Base-by-base conservation (phyloP, 2,888 invertebrate species). In the Tanypteryx hageni region DNA sequence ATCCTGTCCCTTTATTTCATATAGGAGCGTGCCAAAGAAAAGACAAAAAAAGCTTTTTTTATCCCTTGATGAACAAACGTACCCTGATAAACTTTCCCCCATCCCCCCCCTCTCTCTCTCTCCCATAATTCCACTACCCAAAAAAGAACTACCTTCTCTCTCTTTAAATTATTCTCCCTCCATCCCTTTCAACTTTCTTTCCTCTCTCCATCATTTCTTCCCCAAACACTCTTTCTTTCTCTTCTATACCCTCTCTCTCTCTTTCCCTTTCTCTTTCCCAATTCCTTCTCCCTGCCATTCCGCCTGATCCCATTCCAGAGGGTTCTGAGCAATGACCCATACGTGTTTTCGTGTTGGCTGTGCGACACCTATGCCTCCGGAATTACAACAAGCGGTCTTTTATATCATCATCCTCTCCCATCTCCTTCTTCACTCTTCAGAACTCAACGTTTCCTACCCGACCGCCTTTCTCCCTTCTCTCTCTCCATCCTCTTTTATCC, bases 281-380 rank as follows among this genome's bases (percentile, higher is more conserved):
- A 9, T 13, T 22, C 22, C 27, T 4, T 76, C 22, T 57, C 57
- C n/a, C 57, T 14, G 18, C 68, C 76, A 27, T 44, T 22, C 27
- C 22, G 13, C 76, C 27, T 22, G 76, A 76, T 76, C 76, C 76
- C 27, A 76, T 76, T 76, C 76, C 76, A 9, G 8, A 85, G 59
- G 57, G 57, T 22, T 58, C 58, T 58, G 59, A 59, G 27, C 57
- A 59, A 57, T 58, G 59, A 57, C 58, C 85, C 58, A 56, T 27
- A 58, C 59, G 22, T 59, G 84, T 59, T 59, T n/a, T n/a, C 76
- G 76, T n/a, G 76, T 76, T 76, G 76, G 76, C 76, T 76, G 76
- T 76, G 76, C 76, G 76, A 76, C 76, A 58, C 22, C 85, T 85
- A 27, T 56, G 57, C 85, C 85, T 58, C 27, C 22, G 57, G 22